These are phyloP conservation scores for Aplochiton taeniatus DNA, from an alignment of 2,797 vertebrate species.

Conservation along the genomic window DNA sequence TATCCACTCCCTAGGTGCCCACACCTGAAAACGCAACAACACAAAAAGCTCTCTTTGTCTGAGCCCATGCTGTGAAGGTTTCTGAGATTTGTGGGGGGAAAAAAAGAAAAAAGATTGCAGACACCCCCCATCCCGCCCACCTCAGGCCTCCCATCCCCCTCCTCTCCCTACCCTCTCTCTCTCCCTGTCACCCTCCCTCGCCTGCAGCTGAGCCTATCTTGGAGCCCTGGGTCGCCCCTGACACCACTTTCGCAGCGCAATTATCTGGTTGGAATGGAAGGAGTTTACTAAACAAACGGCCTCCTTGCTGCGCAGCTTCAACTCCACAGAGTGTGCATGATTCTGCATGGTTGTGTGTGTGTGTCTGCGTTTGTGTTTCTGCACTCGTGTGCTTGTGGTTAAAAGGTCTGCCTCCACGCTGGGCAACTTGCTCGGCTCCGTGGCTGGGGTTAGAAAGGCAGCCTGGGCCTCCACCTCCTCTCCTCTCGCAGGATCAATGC, in stretches of 20 bases:
- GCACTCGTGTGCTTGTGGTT: too few relatives aligned
- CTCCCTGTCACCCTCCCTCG: too few relatives aligned
- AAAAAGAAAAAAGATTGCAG: conserved; percentile 82
- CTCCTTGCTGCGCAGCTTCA: conserved; percentile 86
- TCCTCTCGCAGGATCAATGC: conserved; percentile 83
- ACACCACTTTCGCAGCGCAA: conserved; percentile 91
- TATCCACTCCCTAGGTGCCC: conserved; percentile 43
- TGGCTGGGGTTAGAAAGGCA: conserved; percentile 83
- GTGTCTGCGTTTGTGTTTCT: too few relatives aligned
- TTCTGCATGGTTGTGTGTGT: too few relatives aligned
- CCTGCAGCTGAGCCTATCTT: conserved; percentile 81
- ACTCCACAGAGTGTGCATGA: conserved; percentile 31
- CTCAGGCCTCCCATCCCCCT: too few relatives aligned
- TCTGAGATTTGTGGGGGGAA: conserved; percentile 79
- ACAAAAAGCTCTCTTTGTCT: conserved; percentile 85
- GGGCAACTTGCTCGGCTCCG: neutral
- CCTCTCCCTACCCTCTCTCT: too few relatives aligned
- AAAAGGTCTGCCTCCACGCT: neutral
- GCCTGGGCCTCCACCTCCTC: conserved; percentile 84
- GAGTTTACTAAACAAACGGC: conserved; percentile 95
- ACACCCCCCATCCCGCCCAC: conserved; percentile 75
- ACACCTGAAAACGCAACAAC: conserved; percentile 83
- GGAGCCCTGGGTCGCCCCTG: conserved; percentile 86
- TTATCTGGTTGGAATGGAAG: conserved; percentile 96
- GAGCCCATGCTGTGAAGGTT: conserved; percentile 75